phyloP scores from a whole-genome alignment of 30 jellyfish, hydroid and myxozoan genomes.

The Phacellophora camtschatica region DNA sequence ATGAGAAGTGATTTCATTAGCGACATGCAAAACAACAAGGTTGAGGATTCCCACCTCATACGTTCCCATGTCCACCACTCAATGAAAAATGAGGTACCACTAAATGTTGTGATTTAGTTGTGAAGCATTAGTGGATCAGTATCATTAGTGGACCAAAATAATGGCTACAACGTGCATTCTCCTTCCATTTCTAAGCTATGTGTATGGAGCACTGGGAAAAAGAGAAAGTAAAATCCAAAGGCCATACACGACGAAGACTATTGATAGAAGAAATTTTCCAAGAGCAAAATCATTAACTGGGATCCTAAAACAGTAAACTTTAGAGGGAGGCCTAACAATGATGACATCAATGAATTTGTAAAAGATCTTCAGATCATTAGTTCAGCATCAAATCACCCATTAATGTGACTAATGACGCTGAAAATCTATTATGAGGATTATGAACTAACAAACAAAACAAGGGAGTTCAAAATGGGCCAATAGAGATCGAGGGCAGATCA shows the following conservation, averaged over 20 bases:
- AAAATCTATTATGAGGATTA: not conserved
- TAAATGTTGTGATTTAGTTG: not conserved
- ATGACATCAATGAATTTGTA: not conserved
- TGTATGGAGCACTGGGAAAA: constrained; percentile 45
- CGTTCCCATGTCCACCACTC: not conserved
- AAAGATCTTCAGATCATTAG: not conserved
- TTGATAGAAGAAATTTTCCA: constrained; percentile 15
- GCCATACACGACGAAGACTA: constrained; percentile 10
- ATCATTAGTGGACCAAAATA: too few relatives aligned
- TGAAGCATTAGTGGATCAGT: not conserved
- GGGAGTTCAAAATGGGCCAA: constrained; percentile 1
- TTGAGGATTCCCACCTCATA: not conserved
- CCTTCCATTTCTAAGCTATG: constrained; percentile 54
- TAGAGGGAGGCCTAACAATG: not conserved
- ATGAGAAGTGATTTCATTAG: not conserved
- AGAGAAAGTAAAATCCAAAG: constrained; percentile 30
- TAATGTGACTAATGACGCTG: not conserved
- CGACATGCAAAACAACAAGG: not conserved
- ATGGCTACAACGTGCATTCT: not conserved
- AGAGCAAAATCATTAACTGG: not conserved
- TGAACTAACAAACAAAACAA: not conserved
- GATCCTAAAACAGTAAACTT: not conserved
- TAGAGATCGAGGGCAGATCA: not conserved
- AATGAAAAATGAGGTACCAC: not conserved
- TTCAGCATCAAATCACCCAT: not conserved